A percentile compares a stretch with the other conserved stretches of the same genome.
Evolutionary conservation across 35 echinoderm and acorn worm genomes (phyloP).

Genomic region (Heliocidaris erythrogramma): DNA sequence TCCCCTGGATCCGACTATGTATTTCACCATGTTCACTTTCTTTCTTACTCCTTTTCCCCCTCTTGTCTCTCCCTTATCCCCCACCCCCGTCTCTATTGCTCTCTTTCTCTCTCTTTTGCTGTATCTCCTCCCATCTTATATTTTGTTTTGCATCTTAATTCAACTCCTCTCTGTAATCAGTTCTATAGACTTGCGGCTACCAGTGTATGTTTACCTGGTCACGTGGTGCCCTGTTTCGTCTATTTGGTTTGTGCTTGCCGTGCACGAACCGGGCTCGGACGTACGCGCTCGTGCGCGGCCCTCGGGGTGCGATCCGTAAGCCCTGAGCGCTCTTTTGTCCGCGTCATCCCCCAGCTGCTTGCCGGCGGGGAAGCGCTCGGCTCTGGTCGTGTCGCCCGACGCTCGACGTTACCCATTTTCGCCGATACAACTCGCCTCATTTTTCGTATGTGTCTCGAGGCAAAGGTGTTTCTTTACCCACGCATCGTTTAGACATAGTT

Average conservation of each 20-base stretch:
- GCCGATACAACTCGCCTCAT: neutral
- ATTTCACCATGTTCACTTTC: neutral
- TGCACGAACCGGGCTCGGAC: neutral
- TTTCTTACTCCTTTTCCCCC: neutral
- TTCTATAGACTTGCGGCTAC: neutral
- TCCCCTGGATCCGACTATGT: too few species aligned
- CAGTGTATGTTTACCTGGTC: neutral
- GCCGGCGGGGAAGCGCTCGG: neutral
- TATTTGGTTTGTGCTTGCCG: neutral
- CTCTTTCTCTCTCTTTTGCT: neutral
- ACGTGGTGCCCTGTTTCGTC: neutral
- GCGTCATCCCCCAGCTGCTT: neutral
- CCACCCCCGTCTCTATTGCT: neutral
- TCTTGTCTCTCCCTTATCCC: neutral
- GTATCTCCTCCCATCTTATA: neutral
- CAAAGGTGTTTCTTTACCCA: constrained; percentile 10
- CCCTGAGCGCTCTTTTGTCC: neutral
- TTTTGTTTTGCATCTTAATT: neutral
- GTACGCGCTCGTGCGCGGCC: neutral
- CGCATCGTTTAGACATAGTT: neutral
- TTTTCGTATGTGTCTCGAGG: neutral
- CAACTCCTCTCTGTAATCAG: neutral
- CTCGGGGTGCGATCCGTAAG: neutral
- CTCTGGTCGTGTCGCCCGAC: neutral
- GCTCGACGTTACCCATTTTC: neutral